These are phyloP conservation scores for Yponomeuta cagnagella DNA, from an alignment of 2,888 invertebrate species.

Conservation along the genomic window DNA sequence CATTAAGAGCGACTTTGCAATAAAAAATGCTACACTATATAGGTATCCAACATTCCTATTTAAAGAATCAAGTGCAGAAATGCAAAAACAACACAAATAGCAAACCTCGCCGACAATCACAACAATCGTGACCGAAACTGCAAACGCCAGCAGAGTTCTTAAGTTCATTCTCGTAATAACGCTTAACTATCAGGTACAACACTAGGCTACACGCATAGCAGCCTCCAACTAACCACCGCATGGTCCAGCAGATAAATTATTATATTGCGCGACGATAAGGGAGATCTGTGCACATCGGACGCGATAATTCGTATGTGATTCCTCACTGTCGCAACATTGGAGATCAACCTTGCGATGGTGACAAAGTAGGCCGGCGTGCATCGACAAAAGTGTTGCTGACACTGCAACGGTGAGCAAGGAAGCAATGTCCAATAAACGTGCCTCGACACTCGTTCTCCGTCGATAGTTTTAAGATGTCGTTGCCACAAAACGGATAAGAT, in stretches of 20 bases:
- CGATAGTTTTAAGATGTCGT: conserved; percentile 41
- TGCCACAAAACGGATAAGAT: conserved; percentile 38
- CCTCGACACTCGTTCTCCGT: conserved; percentile 23
- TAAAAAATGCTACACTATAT: no score
- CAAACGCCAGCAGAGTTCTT: conserved; percentile 35
- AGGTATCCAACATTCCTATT: background rate
- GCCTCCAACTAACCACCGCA: conserved; percentile 50
- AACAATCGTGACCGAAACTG: conserved; percentile 30
- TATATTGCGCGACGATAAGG: conserved; percentile 18
- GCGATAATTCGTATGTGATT: background rate
- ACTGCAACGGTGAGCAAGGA: conserved; percentile 18
- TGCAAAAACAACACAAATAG: conserved; percentile 18
- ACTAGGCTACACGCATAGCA: conserved; percentile 53
- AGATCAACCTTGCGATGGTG: conserved; percentile 6
- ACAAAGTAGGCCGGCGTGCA: conserved; percentile 14
- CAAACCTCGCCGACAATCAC: conserved; percentile 46
- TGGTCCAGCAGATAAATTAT: conserved; percentile 23
- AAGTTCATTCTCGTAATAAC: conserved; percentile 60
- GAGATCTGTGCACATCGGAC: background rate
- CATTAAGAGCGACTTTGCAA: no score
- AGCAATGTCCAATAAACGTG: conserved; percentile 37
- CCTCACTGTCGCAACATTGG: background rate
- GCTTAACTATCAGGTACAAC: conserved; percentile 44
- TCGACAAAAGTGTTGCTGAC: conserved; percentile 30
- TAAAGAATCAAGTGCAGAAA: background rate